These are phyloP conservation scores for Sebastes alutus DNA, from an alignment of 2,797 vertebrate species.

Conservation along the genomic window DNA sequence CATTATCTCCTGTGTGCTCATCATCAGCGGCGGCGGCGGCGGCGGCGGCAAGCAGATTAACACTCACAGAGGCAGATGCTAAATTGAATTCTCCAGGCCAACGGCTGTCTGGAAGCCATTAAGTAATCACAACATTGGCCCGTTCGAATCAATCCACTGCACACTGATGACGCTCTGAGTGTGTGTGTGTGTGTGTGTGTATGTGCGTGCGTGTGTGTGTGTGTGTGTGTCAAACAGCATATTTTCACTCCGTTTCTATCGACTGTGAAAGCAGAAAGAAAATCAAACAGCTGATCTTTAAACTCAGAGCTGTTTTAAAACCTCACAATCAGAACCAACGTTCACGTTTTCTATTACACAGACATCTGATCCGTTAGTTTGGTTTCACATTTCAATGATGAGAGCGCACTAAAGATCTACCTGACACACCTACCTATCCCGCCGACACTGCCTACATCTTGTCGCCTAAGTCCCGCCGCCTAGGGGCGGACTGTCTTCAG, in stretches of 20 bases:
- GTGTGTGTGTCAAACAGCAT: background rate
- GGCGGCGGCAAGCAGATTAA: constrained; percentile 90
- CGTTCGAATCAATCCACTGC: constrained; percentile 88
- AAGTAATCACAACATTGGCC: constrained; percentile 91
- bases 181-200: background rate
- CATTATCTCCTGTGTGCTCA: constrained; percentile 90
- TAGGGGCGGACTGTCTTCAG: no score
- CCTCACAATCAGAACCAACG: no score
- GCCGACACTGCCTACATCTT: fast-evolving
- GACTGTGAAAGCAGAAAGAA: constrained; percentile 77
- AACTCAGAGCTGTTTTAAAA: background rate
- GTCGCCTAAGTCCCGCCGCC: no score
- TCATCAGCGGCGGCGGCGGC: constrained; percentile 84
- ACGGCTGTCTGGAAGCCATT: constrained; percentile 91
- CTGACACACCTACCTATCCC: no score
- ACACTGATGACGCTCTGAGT: background rate
- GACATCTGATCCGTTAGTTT: no score
- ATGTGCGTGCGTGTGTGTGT: background rate
- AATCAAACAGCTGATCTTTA: constrained; percentile 13
- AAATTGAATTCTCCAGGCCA: constrained; percentile 92
- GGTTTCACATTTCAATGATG: no score
- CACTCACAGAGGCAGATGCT: constrained; percentile 89
- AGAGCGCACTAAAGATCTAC: no score
- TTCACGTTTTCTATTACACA: no score
- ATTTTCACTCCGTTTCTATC: constrained; percentile 74